A percentile compares a stretch with the other conserved stretches of the same genome.
phyloP scores from a whole-genome alignment of 1,140 invertebrate species.

The Himalopsyche phryganea region DNA sequence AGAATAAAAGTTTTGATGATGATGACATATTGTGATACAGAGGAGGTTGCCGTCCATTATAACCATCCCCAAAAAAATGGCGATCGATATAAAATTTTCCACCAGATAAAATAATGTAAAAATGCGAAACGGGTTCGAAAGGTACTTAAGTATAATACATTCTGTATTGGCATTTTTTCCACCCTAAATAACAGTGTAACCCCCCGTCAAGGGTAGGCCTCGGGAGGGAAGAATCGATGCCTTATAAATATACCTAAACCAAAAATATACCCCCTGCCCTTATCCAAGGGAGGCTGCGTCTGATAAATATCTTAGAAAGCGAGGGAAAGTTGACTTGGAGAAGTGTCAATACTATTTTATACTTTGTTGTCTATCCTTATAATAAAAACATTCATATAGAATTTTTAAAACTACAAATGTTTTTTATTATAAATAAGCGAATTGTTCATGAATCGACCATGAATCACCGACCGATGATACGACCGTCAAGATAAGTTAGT shows the following conservation, averaged over 20 bases:
- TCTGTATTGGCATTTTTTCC: no score
- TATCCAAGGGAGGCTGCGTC: background rate
- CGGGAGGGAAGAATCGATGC: conserved; percentile 30
- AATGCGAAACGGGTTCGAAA: background rate
- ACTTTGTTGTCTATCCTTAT: no score
- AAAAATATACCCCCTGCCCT: conserved; percentile 9
- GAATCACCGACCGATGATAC: no score
- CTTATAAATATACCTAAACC: conserved; percentile 34
- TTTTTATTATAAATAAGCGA: no score
- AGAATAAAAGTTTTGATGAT: no score
- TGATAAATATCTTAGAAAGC: conserved; percentile 5
- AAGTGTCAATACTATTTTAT: conserved; percentile 4
- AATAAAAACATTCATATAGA: no score
- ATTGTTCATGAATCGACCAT: no score
- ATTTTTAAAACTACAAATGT: no score
- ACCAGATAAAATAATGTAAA: background rate
- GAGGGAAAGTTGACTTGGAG: conserved; percentile 3
- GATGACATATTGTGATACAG: no score
- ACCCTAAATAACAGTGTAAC: background rate
- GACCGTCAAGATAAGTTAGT: no score
- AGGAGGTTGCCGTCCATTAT: background rate
- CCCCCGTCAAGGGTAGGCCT: conserved; percentile 4
- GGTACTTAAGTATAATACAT: background rate
- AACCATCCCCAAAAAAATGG: background rate
- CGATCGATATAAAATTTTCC: background rate